Evolutionary conservation across 2,888 invertebrate species (phyloP).

Genomic region (Polydesmus complanatus): DNA sequence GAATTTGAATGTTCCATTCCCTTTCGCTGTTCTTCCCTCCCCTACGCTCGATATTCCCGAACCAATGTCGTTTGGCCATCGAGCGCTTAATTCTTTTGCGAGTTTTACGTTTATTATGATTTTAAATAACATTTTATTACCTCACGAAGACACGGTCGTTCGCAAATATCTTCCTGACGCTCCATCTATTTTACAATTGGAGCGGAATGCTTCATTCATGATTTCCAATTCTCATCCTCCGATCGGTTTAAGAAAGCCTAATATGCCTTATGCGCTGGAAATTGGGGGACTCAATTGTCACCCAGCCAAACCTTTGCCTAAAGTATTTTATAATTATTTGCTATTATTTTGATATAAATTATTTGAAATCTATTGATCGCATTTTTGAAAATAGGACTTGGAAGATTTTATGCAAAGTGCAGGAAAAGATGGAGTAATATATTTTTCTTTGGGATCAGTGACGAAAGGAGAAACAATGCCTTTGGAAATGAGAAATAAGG

Average conservation of each 20-base stretch:
- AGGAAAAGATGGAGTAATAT: constrained; percentile 13
- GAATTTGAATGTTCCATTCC: constrained; percentile 11
- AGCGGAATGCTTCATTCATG: constrained; percentile 5
- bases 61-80: neutral
- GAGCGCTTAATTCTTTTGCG: neutral
- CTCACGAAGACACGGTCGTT: neutral
- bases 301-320: constrained; percentile 3
- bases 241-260: neutral
- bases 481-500: neutral
- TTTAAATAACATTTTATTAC: neutral
- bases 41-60: neutral
- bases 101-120: neutral
- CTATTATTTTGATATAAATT: neutral
- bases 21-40: constrained; percentile 1
- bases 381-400: constrained; percentile 2
- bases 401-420: constrained; percentile 7
- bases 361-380: neutral
- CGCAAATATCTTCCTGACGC: constrained; percentile 1
- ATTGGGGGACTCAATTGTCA: neutral
- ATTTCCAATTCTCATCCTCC: constrained; percentile 9
- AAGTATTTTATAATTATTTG: neutral
- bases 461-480: constrained; percentile 8
- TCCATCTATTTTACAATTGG: constrained; percentile 3
- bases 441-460: constrained; percentile 14
- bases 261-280: neutral